These are phyloP conservation scores for Thamnophis elegans DNA, from an alignment of 2,797 vertebrate species.

Conservation along the genomic window DNA sequence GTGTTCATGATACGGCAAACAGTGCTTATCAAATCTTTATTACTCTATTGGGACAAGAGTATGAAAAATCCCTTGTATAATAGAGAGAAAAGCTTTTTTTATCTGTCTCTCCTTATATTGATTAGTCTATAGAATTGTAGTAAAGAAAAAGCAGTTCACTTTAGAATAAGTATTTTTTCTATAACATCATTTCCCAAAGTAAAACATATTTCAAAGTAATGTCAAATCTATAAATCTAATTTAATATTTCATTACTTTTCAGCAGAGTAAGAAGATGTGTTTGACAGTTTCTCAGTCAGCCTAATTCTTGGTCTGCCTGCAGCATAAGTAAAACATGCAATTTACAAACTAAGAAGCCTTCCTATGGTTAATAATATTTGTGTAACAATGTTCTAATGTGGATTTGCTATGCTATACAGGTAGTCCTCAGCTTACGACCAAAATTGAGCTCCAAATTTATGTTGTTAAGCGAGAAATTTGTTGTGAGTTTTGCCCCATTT, in stretches of 20 bases:
- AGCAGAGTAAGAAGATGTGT: background rate
- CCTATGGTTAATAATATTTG: slow-evolving; percentile 5
- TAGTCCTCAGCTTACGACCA: background rate
- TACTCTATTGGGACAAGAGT: background rate
- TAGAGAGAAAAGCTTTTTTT: background rate
- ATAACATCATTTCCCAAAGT: slow-evolving; percentile 5
- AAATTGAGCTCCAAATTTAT: background rate
- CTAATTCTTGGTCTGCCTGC: slow-evolving; percentile 23
- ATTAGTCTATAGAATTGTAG: background rate
- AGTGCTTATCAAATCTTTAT: background rate
- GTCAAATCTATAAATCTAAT: background rate
- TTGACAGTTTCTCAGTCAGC: slow-evolving; percentile 37
- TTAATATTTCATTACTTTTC: slow-evolving; percentile 15
- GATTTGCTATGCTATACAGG: slow-evolving; percentile 12
- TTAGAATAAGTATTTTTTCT: background rate
- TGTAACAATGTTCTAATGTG: slow-evolving; percentile 1
- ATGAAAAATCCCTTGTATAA: background rate
- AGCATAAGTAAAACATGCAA: slow-evolving; percentile 32
- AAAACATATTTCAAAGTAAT: slow-evolving; percentile 29
- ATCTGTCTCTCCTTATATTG: background rate
- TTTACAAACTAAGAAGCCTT: slow-evolving; percentile 40
- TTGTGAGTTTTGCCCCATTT: background rate
- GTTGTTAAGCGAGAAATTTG: background rate
- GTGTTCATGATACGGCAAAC: background rate
- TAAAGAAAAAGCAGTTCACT: slow-evolving; percentile 5